Base-by-base conservation (phyloP, 2,888 invertebrate species). In the Caenorhabditis doughertyi region DNA sequence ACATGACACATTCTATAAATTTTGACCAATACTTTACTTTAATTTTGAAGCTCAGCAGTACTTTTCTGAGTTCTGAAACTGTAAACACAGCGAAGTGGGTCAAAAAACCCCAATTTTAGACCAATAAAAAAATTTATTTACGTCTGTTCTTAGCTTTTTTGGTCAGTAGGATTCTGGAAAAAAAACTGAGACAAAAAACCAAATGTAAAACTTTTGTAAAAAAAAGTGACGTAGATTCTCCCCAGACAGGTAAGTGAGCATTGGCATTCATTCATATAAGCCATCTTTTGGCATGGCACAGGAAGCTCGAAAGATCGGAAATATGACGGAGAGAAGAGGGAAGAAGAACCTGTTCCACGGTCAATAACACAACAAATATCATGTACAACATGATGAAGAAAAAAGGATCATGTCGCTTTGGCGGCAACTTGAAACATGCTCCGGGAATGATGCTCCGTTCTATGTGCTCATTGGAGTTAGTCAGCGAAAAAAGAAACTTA, bases 291-390 rank as follows among this genome's bases (percentile, higher is more conserved):
- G 29, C 13, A 16, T n/a, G n/a, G n/a, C n/a, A n/a, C n/a, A n/a
- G 60, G 35, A 39, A 58, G 58, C 76, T n/a, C 68, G 76, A 67
- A 60, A 68, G 68, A 76, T 68, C 67, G 68, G 29, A 16, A 16
- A n/a, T n/a, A n/a, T n/a, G n/a, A n/a, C n/a, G 3, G 67, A 18
- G 2, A 44, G 8, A 13, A 32, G 21, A 2, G 3, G 16, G 47
- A 16, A 29, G 2, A 58, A 67, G 29, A 76, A 76, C 76, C 76
- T 76, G 76, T 76, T 68, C 76, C 55, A 51, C 67, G 68, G 76
- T 76, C 76, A 76, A 67, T 58, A 76, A 76, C 76, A 68, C 65
- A 58, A 76, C 44, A 76, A 76, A 76, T 76, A 76, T 68, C 76
- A 74, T 74, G 74, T 76, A 67, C 67, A 67, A 62, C 60, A 62